These are phyloP conservation scores for Sceloporus tristichus DNA, from an alignment of 2,113 vertebrate species.

Conservation along the genomic window DNA sequence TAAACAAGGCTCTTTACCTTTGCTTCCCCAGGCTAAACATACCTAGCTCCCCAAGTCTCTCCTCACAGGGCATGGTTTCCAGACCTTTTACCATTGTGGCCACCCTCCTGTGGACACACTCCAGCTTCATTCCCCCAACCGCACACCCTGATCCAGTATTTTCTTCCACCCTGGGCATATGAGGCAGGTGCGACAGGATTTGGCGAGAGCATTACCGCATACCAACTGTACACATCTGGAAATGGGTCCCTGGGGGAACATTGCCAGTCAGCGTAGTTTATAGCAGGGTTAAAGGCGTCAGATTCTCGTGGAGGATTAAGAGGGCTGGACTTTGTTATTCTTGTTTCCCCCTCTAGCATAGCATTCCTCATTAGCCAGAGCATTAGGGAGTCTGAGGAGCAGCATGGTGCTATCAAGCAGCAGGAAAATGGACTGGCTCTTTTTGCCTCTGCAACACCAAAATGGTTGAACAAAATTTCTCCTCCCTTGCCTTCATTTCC, in stretches of 20 bases:
- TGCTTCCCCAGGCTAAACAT: too few species aligned
- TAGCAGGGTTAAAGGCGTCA: slow-evolving; percentile 7
- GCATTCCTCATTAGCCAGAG: fast-evolving
- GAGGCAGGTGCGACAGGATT: neutral
- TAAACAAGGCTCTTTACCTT: too few species aligned
- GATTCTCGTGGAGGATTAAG: neutral
- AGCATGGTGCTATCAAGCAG: neutral
- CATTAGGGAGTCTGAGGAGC: neutral
- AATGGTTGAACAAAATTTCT: neutral
- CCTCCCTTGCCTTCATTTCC: neutral
- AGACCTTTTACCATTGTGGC: too few species aligned
- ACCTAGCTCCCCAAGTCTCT: too few species aligned
- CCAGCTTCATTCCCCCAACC: too few species aligned
- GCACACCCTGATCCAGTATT: neutral
- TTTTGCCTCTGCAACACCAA: neutral
- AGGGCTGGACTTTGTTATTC: fast-evolving
- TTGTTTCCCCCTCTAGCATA: neutral
- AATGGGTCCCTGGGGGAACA: neutral
- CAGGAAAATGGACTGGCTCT: neutral
- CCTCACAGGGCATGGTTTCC: too few species aligned
- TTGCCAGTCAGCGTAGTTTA: neutral
- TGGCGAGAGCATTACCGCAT: neutral
- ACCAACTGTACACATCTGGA: neutral
- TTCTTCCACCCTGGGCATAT: neutral
- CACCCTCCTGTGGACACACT: too few species aligned